Percentiles rank a stretch among this genome's conserved stretches.
Conservation (phyloP, 2,797 vertebrate species). For the Falco berigora region DNA sequence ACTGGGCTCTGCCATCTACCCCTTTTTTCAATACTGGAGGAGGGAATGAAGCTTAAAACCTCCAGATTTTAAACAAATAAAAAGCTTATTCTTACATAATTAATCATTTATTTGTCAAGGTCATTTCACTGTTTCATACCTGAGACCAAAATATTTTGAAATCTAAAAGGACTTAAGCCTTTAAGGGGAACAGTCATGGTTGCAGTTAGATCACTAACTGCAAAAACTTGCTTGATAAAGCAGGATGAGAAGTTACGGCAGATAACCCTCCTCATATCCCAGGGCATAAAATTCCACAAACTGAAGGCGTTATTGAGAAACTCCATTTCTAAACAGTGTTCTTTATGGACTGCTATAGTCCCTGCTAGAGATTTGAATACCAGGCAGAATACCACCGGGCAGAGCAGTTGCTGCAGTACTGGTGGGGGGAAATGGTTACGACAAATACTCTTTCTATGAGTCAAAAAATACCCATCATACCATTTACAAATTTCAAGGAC, state of each 20-base stretch:
- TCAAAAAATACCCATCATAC: neutral
- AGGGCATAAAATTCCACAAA: neutral
- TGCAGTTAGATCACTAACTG: neutral
- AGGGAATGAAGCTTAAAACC: neutral
- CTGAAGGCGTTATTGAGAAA: neutral
- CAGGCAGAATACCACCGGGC: neutral
- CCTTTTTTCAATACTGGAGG: neutral
- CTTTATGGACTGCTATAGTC: neutral
- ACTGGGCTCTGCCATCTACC: neutral
- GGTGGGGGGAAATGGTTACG: neutral
- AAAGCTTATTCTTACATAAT: neutral
- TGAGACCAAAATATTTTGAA: neutral
- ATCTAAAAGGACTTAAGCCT: neutral
- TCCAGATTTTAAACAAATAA: neutral
- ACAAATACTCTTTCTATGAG: neutral
- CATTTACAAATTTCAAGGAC: neutral
- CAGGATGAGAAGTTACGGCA: neutral
- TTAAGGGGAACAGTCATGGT: neutral
- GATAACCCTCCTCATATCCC: neutral
- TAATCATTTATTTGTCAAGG: neutral
- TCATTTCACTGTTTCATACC: neutral
- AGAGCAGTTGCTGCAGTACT: neutral
- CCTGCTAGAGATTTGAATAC: neutral
- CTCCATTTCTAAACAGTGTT: neutral
- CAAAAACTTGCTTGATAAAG: neutral